phyloP scores from a whole-genome alignment of 1,140 invertebrate species.

The Cydia pomonella region DNA sequence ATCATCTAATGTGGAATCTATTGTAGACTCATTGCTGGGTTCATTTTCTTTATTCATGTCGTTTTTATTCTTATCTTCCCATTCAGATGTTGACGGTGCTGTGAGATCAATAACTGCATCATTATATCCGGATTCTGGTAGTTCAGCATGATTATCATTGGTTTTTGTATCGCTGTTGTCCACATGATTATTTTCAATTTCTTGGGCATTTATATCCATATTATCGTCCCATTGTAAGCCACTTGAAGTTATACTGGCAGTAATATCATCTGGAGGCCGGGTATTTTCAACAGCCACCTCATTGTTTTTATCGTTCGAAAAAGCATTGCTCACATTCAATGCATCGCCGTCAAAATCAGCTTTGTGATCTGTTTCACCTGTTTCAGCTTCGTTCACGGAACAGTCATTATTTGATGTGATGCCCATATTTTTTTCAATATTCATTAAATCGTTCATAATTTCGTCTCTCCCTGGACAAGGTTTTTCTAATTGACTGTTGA shows the following conservation, averaged over 20 bases:
- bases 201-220: slow-evolving; percentile 37
- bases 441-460: slow-evolving; percentile 73
- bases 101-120: slow-evolving; percentile 49
- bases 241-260: slow-evolving; percentile 41
- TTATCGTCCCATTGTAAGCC: slow-evolving; percentile 57
- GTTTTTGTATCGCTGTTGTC: slow-evolving; percentile 23
- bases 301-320: slow-evolving; percentile 41
- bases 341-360: slow-evolving; percentile 42
- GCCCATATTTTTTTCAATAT: slow-evolving; percentile 66
- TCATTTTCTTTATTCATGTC: slow-evolving; percentile 48
- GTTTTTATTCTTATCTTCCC: slow-evolving; percentile 39
- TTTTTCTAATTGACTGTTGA: slow-evolving; percentile 50
- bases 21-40: slow-evolving; percentile 35
- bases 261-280: slow-evolving; percentile 37
- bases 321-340: slow-evolving; percentile 42
- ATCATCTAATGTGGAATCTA: slow-evolving; percentile 48
- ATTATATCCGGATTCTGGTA: slow-evolving; percentile 37
- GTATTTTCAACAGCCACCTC: slow-evolving; percentile 34
- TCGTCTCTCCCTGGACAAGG: slow-evolving; percentile 61
- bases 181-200: slow-evolving; percentile 34
- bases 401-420: slow-evolving; percentile 39
- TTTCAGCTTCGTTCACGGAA: slow-evolving; percentile 39
- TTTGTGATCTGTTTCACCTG: slow-evolving; percentile 36
- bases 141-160: slow-evolving; percentile 36
- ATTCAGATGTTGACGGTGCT: slow-evolving; percentile 38